phyloP scores from a whole-genome alignment of 2,797 vertebrate species.

The Champsocephalus gunnari region DNA sequence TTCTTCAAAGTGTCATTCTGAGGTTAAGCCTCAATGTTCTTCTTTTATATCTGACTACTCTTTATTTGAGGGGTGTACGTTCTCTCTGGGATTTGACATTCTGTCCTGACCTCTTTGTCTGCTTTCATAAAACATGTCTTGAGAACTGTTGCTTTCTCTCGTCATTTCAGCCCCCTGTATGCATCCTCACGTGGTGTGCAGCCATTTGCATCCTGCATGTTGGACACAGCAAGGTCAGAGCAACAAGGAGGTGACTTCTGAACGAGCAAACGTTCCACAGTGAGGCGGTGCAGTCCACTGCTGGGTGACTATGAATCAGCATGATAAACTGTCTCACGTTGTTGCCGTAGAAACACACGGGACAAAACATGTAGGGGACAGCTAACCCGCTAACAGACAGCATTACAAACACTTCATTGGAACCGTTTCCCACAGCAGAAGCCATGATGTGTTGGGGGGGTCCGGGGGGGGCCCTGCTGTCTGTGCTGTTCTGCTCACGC shows the following conservation, averaged over 20 bases:
- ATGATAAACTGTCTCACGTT: constrained; percentile 27
- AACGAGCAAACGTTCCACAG: constrained; percentile 44
- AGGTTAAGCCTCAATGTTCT: constrained; percentile 9
- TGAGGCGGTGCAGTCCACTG: constrained; percentile 11
- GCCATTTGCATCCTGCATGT: constrained; percentile 72
- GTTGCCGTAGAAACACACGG: constrained; percentile 33
- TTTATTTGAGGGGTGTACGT: constrained; percentile 1
- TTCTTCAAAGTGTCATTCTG: neutral
- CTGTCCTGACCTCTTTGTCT: constrained; percentile 14
- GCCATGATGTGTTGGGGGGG: neutral
- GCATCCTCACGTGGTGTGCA: constrained; percentile 68
- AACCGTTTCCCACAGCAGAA: neutral
- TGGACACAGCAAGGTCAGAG: constrained; percentile 53
- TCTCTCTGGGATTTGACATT: constrained; percentile 37
- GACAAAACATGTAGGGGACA: constrained; percentile 33
- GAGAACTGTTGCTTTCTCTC: constrained; percentile 52
- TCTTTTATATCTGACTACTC: neutral
- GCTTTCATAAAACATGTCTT: constrained; percentile 47
- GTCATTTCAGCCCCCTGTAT: constrained; percentile 59
- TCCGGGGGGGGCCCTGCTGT: constrained; percentile 44
- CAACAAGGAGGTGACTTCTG: constrained; percentile 35
- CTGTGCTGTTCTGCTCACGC: constrained; percentile 55
- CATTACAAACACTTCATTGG: neutral
- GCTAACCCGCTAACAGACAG: neutral
- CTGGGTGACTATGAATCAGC: constrained; percentile 23